phyloP scores from a whole-genome alignment of 2,113 vertebrate species.

The Desmodus rotundus region DNA sequence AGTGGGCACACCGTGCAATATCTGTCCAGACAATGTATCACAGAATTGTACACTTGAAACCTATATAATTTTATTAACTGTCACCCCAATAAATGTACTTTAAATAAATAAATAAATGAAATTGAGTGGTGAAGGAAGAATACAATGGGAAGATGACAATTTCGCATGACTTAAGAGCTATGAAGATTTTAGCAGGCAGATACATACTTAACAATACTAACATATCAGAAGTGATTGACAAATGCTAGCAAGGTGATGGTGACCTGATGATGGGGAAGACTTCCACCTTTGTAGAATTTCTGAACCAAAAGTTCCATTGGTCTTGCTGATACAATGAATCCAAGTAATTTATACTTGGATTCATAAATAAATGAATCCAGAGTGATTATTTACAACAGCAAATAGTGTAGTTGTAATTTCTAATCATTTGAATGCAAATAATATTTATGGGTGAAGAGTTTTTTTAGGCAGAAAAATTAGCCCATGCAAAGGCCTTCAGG shows the following conservation, averaged over 20 bases:
- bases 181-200: not conserved
- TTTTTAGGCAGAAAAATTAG: not conserved
- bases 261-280: not conserved
- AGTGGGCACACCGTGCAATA: too few species aligned
- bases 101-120: not conserved
- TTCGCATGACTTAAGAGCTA: not conserved
- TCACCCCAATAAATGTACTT: not conserved
- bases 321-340: not conserved
- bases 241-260: not conserved
- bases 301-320: not conserved
- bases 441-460: not conserved
- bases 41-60: too few species aligned
- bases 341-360: not conserved
- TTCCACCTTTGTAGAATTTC: not conserved
- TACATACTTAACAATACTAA: not conserved
- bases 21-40: too few species aligned
- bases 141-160: not conserved
- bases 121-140: not conserved
- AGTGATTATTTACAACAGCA: not conserved
- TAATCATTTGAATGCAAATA: not conserved
- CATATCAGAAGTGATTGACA: not conserved
- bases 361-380: not conserved
- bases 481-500: not conserved
- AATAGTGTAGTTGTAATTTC: not conserved
- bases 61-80: too few species aligned